Evolutionary conservation across 37 sponge, comb jelly and placozoan genomes (phyloP).

Genomic region (Cliona cf. orientalis): DNA sequence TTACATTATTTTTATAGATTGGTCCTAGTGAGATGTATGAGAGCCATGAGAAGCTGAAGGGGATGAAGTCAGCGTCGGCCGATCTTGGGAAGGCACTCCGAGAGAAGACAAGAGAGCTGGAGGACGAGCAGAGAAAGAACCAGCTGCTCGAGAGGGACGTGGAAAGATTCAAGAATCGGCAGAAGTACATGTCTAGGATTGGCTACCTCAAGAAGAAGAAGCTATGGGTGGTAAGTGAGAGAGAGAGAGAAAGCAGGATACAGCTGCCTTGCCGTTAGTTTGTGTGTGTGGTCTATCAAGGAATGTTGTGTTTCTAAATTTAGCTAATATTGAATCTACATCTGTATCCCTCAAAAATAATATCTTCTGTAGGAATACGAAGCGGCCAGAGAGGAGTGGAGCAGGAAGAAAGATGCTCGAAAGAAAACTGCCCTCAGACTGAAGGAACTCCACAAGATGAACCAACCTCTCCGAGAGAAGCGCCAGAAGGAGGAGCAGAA

Average conservation of each 20-base stretch:
- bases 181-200: conserved; percentile 59
- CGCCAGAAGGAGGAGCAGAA: conserved; percentile 40
- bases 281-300: too few species aligned
- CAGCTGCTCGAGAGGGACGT: conserved; percentile 83
- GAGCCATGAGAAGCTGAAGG: conserved; percentile 70
- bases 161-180: conserved; percentile 66
- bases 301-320: not conserved
- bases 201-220: conserved; percentile 82
- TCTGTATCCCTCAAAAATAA: too few species aligned
- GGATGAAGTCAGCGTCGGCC: conserved; percentile 21
- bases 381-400: conserved; percentile 47
- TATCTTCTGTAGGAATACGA: conserved; percentile 70
- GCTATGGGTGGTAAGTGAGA: conserved; percentile 82
- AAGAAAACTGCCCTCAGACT: conserved; percentile 47
- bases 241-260: not conserved
- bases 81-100: not conserved
- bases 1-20: conserved; percentile 30
- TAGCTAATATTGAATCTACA: too few species aligned
- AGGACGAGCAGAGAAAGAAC: conserved; percentile 60
- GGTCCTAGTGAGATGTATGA: conserved; percentile 61
- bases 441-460: conserved; percentile 25
- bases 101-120: conserved; percentile 15
- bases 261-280: too few species aligned
- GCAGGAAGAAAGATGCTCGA: conserved; percentile 44
- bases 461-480: conserved; percentile 47